Evolutionary conservation across 1,140 invertebrate species (phyloP).

Genomic region (Eulimnadia texana): DNA sequence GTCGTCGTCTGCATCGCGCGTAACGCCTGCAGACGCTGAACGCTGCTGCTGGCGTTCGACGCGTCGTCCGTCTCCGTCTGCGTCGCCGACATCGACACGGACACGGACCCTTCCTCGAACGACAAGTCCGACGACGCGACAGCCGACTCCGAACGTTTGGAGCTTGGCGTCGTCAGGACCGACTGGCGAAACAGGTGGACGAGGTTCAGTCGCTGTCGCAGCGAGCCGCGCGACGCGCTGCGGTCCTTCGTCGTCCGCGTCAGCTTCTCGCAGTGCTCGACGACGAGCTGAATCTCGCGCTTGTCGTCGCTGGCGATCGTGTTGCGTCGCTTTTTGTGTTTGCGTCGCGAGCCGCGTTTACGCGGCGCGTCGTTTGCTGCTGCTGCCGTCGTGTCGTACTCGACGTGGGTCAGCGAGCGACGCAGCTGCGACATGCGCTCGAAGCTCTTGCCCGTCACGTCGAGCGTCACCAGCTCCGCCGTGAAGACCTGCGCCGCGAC

Average conservation of each 20-base stretch:
- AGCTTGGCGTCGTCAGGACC: conserved; percentile 4
- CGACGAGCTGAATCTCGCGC: conserved; percentile 22
- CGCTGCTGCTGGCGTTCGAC: conserved; percentile 9
- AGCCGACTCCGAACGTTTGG: conserved; percentile 2
- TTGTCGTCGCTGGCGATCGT: conserved; percentile 54
- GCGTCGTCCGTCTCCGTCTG: conserved; percentile 12
- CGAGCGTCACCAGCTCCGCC: conserved; percentile 68
- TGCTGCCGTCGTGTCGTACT: conserved; percentile 50
- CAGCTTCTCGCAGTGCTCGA: background rate
- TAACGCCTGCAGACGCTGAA: background rate
- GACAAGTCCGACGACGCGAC: conserved; percentile 9
- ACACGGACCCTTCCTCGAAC: conserved; percentile 9
- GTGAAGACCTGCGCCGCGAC: conserved; percentile 46
- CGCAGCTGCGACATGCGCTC: conserved; percentile 67
- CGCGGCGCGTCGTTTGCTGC: conserved; percentile 53
- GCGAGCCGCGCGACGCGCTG: background rate
- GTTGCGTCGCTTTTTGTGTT: conserved; percentile 52
- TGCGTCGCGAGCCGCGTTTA: conserved; percentile 19
- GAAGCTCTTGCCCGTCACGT: conserved; percentile 69
- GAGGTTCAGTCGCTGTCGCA: conserved; percentile 11
- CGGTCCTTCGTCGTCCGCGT: background rate
- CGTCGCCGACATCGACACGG: background rate
- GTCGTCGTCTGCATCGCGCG: background rate
- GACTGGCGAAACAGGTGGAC: conserved; percentile 5
- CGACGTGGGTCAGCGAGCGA: conserved; percentile 54